phyloP scores from a whole-genome alignment of 2,888 invertebrate genomes.

The Argyresthia albistria region DNA sequence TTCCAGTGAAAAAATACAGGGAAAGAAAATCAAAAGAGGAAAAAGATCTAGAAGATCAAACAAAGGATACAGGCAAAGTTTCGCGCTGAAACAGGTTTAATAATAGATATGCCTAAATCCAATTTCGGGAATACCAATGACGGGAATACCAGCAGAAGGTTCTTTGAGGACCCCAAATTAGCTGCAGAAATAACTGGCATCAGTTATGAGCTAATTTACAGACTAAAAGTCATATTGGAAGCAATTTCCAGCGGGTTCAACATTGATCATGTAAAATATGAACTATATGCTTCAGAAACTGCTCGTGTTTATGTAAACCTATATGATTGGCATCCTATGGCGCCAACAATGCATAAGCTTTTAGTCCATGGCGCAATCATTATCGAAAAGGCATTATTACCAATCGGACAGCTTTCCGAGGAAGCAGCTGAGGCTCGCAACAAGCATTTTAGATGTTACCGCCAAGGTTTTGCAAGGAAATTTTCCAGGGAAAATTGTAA shows the following conservation, averaged over 20 bases:
- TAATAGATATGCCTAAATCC: conserved; percentile 26
- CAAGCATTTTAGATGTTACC: conserved; percentile 18
- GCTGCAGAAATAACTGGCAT: conserved; percentile 26
- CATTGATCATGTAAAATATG: conserved; percentile 5
- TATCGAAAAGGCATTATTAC: conserved; percentile 18
- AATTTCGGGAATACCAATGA: conserved; percentile 28
- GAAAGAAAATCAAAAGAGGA: conserved; percentile 9
- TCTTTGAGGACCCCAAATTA: conserved; percentile 23
- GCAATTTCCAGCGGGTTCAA: conserved; percentile 8
- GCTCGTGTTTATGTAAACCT: conserved; percentile 2
- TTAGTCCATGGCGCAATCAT: conserved; percentile 18
- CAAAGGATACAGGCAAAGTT: conserved; percentile 10
- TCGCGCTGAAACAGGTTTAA: conserved; percentile 14
- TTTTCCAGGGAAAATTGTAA: conserved; percentile 13
- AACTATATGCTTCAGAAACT: conserved; percentile 1
- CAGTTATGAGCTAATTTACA: conserved; percentile 16
- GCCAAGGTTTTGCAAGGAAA: conserved; percentile 17
- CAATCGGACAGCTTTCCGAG: conserved; percentile 23
- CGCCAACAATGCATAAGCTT: conserved; percentile 22
- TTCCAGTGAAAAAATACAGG: conserved; percentile 15
- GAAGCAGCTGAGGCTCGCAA: conserved; percentile 25
- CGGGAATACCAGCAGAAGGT: conserved; percentile 23
- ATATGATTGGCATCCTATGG: conserved; percentile 16
- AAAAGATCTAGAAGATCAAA: conserved; percentile 7
- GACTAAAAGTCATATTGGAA: conserved; percentile 20